These are phyloP conservation scores for Liolophura sinensis DNA, from an alignment of 1,140 invertebrate genomes.

Conservation along the genomic window DNA sequence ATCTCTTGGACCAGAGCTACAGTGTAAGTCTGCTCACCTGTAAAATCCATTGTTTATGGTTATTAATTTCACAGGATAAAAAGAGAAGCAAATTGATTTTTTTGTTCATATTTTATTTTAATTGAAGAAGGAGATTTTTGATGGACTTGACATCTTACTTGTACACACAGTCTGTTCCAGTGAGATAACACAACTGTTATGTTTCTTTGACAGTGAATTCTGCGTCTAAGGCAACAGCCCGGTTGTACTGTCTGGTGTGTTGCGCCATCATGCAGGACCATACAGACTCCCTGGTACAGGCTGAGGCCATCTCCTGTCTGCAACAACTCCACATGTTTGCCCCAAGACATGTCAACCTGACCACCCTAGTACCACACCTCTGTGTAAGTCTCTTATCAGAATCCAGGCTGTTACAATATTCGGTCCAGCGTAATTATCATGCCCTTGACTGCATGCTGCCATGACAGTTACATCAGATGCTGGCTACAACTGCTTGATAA, in stretches of 20 bases:
- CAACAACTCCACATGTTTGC: slow-evolving; percentile 98
- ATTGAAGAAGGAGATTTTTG: too few relatives aligned
- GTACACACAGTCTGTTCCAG: too few relatives aligned
- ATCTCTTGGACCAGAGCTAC: slow-evolving; percentile 96
- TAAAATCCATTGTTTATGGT: too few relatives aligned
- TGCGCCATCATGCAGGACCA: slow-evolving; percentile 94
- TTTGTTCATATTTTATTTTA: too few relatives aligned
- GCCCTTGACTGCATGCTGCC: too few relatives aligned
- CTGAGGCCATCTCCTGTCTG: slow-evolving; percentile 92
- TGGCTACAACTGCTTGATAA: too few relatives aligned
- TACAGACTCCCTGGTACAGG: slow-evolving; percentile 76
- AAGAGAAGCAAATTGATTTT: too few relatives aligned
- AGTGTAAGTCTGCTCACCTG: slow-evolving; percentile 65
- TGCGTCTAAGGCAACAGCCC: slow-evolving; percentile 48
- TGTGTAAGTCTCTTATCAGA: slow-evolving; percentile 72
- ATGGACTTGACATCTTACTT: too few relatives aligned
- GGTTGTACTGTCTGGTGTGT: slow-evolving; percentile 60
- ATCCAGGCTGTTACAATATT: too few relatives aligned
- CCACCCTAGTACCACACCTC: slow-evolving; percentile 87
- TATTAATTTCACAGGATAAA: too few relatives aligned
- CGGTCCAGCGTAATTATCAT: too few relatives aligned
- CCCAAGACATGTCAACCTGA: slow-evolving; percentile 89
- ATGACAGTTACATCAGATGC: too few relatives aligned
- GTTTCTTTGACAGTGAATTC: slow-evolving; percentile 65
- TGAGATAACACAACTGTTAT: neutral